phyloP scores from a whole-genome alignment of 2,113 vertebrate species.

The Hippocampus abdominalis region DNA sequence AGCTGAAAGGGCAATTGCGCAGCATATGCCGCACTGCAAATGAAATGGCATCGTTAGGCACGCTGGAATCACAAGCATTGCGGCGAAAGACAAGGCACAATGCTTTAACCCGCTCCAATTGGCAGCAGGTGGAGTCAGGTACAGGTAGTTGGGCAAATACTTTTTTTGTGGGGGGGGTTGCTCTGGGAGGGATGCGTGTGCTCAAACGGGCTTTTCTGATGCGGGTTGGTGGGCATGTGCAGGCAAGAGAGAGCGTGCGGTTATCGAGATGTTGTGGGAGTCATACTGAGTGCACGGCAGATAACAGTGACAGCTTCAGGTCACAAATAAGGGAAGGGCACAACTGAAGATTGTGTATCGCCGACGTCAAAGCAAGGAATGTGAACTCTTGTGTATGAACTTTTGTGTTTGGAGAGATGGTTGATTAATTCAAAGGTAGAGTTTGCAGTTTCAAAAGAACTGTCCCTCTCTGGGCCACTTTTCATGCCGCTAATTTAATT shows the following conservation, averaged over 20 bases:
- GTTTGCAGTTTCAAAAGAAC: too few relatives aligned
- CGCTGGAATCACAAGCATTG: neutral
- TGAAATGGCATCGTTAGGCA: constrained; percentile 1
- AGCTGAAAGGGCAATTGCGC: constrained; percentile 15
- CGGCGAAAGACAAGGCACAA: neutral
- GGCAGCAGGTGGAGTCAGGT: neutral
- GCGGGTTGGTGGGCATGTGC: neutral
- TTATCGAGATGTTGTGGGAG: constrained; percentile 19
- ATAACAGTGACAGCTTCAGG: constrained; percentile 67
- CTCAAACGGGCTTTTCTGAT: too few relatives aligned
- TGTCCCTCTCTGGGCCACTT: too few relatives aligned
- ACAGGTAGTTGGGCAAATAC: neutral
- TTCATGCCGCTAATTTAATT: too few relatives aligned
- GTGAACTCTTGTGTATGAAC: constrained; percentile 35
- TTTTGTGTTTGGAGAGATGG: constrained; percentile 11
- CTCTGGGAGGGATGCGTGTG: too few relatives aligned
- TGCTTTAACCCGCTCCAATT: neutral
- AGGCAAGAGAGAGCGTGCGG: neutral
- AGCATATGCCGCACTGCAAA: constrained; percentile 6
- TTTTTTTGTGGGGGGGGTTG: neutral
- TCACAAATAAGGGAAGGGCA: constrained; percentile 62
- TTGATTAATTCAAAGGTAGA: neutral
- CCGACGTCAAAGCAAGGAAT: constrained; percentile 53
- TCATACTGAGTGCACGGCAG: constrained; percentile 37
- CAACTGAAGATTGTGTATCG: constrained; percentile 60